Base-by-base conservation (phyloP, 2,113 vertebrate genomes). In the Pelecanus crispus region DNA sequence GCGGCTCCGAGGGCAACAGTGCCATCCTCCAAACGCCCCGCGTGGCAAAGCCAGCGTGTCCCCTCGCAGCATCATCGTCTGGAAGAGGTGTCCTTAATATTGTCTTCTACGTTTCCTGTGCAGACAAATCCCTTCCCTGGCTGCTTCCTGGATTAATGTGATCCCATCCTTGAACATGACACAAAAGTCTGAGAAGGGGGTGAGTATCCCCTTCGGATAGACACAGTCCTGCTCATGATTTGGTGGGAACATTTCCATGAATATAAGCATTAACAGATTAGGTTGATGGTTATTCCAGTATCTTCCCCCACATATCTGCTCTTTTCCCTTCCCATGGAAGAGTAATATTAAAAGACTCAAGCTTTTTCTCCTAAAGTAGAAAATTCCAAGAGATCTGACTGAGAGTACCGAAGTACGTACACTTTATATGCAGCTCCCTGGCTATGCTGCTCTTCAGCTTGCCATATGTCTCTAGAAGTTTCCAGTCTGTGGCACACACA, bases 111-210 rank as follows among this genome's bases (percentile, higher is more conserved):
- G 0, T 59, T 92, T 94, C 81, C 83, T 66, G 52, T 49, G 59
- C 74, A 85, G 90, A 90, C 66, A 90, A 65, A 80, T 90, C 40
- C 52, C 36, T 73, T 86, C 73, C 61, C 53, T 68, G 40, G 45
- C 66, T 93, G 81, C 38, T 90, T 94, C 85, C 82, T 74, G 55
- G n/a, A 85, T 81, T 86, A 73, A 73, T 31, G 24, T 31, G 61
- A 58, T 80, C 47, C 71, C 44, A 13, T 72, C 32, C 82, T 86
- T 77, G 42, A 90, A 66, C 16, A n/a, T 0, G 0, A 62, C 86
- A 44, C 24, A 12, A 1, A 55, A 73, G 18, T 47, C 63, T 67
- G 75, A 90, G 52, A 47, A 80, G 19, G 34, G 22, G 5, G 5
- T 17, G 25, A 59, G 25, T 40, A 29, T 53, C 50, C 73, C 21